Evolutionary conservation across 2,113 vertebrate species (phyloP).

Genomic region (Notothenia coriiceps): DNA sequence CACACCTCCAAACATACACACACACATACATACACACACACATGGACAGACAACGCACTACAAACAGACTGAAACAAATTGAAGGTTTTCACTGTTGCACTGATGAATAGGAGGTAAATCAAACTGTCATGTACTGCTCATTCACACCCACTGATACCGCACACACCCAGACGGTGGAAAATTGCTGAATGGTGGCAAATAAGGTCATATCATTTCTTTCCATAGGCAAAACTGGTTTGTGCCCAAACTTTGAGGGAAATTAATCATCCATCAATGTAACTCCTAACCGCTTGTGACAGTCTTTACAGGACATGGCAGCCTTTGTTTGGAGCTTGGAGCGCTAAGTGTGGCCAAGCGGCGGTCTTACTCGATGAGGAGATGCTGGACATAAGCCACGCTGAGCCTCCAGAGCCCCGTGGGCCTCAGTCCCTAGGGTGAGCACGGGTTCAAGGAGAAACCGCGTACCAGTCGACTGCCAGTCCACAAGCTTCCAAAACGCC

Average conservation of each 20-base stretch:
- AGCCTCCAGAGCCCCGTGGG: slow-evolving; percentile 58
- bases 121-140: slow-evolving; percentile 14
- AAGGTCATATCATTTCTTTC: slow-evolving; percentile 53
- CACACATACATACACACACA: slow-evolving; percentile 45
- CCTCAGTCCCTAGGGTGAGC: slow-evolving; percentile 69
- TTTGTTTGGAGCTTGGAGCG: slow-evolving; percentile 56
- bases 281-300: slow-evolving; percentile 67
- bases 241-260: slow-evolving; percentile 43
- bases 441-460: slow-evolving; percentile 71
- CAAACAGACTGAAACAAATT: slow-evolving; percentile 38
- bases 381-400: slow-evolving; percentile 63
- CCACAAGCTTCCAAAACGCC: slow-evolving; percentile 61
- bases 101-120: slow-evolving; percentile 38
- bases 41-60: slow-evolving; percentile 32
- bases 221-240: slow-evolving; percentile 45
- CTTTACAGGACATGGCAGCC: slow-evolving; percentile 63
- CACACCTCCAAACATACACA: slow-evolving; percentile 60
- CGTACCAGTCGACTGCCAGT: slow-evolving; percentile 72
- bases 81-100: slow-evolving; percentile 25
- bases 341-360: slow-evolving; percentile 36
- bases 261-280: slow-evolving; percentile 57
- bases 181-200: slow-evolving; percentile 39
- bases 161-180: slow-evolving; percentile 21
- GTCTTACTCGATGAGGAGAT: slow-evolving; percentile 64
- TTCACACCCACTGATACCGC: slow-evolving; percentile 25